Conservation (phyloP, 2,888 invertebrate species). For the Lepidonotus clava region DNA sequence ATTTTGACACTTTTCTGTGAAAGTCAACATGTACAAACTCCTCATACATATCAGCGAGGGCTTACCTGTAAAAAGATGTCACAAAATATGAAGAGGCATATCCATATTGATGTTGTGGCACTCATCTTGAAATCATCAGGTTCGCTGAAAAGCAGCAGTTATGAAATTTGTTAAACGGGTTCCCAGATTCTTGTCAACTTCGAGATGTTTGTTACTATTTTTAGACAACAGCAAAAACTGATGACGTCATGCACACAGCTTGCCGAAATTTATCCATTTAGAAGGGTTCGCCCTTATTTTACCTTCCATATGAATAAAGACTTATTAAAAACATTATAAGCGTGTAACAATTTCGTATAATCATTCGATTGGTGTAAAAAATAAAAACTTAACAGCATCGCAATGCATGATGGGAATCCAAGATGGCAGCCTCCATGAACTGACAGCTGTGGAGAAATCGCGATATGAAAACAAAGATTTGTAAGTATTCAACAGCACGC, state of each 20-base stretch:
- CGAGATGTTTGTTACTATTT: slow-evolving; percentile 45
- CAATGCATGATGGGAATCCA: slow-evolving; percentile 15
- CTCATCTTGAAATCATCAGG: slow-evolving; percentile 13
- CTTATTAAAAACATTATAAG: no score
- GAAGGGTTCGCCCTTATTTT: no score
- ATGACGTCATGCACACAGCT: slow-evolving; percentile 9
- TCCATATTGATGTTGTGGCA: slow-evolving; percentile 15
- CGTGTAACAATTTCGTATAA: not conserved
- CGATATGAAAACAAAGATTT: not conserved
- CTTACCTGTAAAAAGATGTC: slow-evolving; percentile 38
- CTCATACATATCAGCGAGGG: no score
- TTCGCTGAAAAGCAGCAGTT: not conserved
- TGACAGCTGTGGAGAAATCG: not conserved
- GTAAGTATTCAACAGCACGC: no score
- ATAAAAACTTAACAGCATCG: not conserved
- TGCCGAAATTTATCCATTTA: no score
- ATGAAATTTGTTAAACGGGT: not conserved
- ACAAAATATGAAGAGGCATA: slow-evolving; percentile 14
- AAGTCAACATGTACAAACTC: no score
- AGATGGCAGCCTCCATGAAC: slow-evolving; percentile 39
- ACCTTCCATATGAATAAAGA: no score
- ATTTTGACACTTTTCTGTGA: no score
- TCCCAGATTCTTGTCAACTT: not conserved
- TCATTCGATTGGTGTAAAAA: not conserved
- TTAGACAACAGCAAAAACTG: not conserved